Conservation (phyloP, 2,797 vertebrate genomes). For the Acanthurus tractus region DNA sequence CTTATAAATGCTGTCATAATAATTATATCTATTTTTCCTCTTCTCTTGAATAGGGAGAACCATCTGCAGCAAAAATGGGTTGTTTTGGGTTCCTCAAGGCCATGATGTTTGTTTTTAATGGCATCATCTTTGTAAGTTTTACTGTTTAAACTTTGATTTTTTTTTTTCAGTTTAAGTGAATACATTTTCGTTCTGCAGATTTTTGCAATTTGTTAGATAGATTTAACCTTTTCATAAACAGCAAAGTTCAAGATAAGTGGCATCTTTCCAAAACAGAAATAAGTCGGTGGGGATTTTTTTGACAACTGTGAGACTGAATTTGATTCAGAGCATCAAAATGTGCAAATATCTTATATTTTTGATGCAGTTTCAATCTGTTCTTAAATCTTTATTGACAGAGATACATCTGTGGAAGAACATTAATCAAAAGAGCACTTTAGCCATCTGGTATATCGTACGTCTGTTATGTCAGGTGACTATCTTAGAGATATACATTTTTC, state of each 20-base stretch:
- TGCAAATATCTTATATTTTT: background rate
- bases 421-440: background rate
- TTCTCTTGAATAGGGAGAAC: slow-evolving; percentile 61
- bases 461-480: background rate
- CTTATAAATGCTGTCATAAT: too few species aligned
- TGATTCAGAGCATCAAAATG: background rate
- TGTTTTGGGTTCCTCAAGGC: slow-evolving; percentile 86
- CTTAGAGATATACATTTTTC: background rate
- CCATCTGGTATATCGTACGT: background rate
- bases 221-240: too few species aligned
- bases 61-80: slow-evolving; percentile 74
- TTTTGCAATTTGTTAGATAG: too few species aligned
- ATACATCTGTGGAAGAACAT: background rate
- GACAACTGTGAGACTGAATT: background rate
- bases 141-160: background rate
- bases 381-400: too few species aligned
- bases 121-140: slow-evolving; percentile 89
- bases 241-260: too few species aligned
- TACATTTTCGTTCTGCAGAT: too few species aligned
- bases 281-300: background rate
- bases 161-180: too few species aligned
- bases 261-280: background rate
- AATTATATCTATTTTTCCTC: background rate
- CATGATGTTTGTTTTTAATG: slow-evolving; percentile 88
- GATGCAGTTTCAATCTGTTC: background rate